Conservation (phyloP, 2,888 invertebrate genomes). For the Sminthurides aquaticus region DNA sequence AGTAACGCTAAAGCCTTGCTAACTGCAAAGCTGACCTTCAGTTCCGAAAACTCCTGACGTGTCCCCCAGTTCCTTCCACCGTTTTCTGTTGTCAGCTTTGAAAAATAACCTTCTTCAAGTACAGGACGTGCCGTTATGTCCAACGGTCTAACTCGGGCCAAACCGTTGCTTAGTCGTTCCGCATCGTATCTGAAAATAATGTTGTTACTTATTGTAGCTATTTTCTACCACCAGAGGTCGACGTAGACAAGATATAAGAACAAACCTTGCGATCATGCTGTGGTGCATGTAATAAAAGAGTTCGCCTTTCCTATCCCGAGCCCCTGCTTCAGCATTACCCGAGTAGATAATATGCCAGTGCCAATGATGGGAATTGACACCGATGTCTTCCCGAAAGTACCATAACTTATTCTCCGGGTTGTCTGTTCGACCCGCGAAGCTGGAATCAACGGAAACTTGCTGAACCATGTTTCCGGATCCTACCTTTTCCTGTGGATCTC, state of each 20-base stretch:
- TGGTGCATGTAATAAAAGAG: slow-evolving; percentile 74
- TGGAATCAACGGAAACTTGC: slow-evolving; percentile 43
- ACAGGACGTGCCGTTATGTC: slow-evolving; percentile 62
- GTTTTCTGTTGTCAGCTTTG: slow-evolving; percentile 54
- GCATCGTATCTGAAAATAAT: slow-evolving; percentile 56
- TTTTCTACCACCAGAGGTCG: too few relatives aligned
- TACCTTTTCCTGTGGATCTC: not conserved
- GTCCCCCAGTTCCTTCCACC: slow-evolving; percentile 32
- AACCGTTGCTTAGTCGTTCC: slow-evolving; percentile 65
- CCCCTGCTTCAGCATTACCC: slow-evolving; percentile 61
- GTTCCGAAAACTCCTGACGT: slow-evolving; percentile 29
- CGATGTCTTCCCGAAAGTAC: slow-evolving; percentile 46
- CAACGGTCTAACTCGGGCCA: slow-evolving; percentile 59
- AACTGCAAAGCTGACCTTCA: slow-evolving; percentile 22
- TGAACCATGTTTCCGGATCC: not conserved
- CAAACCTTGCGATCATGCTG: slow-evolving; percentile 22
- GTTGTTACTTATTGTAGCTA: not conserved
- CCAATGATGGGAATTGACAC: slow-evolving; percentile 82
- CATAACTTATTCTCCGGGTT: slow-evolving; percentile 68
- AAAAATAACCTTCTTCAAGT: slow-evolving; percentile 74
- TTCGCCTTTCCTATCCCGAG: slow-evolving; percentile 69
- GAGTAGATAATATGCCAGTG: slow-evolving; percentile 87
- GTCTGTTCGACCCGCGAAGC: slow-evolving; percentile 62
- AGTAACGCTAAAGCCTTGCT: too few relatives aligned
- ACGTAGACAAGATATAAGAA: too few relatives aligned